Evolutionary conservation across 2,113 vertebrate species (phyloP), one percentile per base, ranked within the genome.

Genomic region (Carassius carassius): DNA sequence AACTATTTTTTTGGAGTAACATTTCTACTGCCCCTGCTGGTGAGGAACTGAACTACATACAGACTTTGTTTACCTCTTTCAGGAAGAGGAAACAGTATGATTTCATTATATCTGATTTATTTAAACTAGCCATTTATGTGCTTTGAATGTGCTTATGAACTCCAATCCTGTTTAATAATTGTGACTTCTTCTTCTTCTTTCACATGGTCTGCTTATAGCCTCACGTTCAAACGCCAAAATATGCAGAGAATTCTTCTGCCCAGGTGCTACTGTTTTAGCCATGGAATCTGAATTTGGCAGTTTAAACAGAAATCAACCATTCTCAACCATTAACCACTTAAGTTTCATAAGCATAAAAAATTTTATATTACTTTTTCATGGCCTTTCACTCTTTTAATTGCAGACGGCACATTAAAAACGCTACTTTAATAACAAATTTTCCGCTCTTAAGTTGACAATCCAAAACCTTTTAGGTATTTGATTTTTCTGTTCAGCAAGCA

Each of bases 91-190:
- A 88, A 89, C 91, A 92, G 84, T 89, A 88, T 84, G 88, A 88
- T 87, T 86, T 90, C 91, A 44, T 93, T 93, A 91, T 90, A 90
- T 90, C 91, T 91, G 90, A 87, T 89, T 91, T 89, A 90, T 92
- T 90, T 92, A 86, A 92, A 91, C 84, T 89, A 88, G 3, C 7
- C 65, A 19, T 29, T 51, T 51, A 49, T 29, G 29, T 88, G 23
- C 12, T 5, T 21, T 87, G 81, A 86, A 85, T 83, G 85, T 88
- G 91, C 86, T 90, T 89, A 90, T 91, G 88, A 65, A 19, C 32
- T 12, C 19, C 25, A 60, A 44, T 62, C 19, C 19, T 76, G 44
- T 19, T 76, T 72, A 25, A 32, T 17, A 54, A 29, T 29, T 51
- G 14, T 6, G 14, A 73, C 47, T 47, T 73, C 11, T 73, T 47